Evolutionary conservation across 30 jellyfish, hydroid and myxozoan species (phyloP).

Genomic region (Sanderia malayensis): DNA sequence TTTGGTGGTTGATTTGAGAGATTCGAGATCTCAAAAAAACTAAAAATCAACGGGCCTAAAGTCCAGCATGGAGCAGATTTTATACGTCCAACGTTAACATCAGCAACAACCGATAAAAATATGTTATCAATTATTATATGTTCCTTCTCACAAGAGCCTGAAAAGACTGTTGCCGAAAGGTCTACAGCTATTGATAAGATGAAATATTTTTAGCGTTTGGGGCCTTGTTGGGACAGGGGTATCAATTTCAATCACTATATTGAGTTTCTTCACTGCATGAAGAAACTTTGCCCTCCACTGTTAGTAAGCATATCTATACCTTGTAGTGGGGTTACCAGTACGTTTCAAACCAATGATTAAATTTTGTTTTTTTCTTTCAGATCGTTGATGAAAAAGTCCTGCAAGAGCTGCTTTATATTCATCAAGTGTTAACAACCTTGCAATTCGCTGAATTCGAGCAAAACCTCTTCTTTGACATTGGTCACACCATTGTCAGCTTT

Average conservation of each 20-base stretch:
- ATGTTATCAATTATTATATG: too few relatives aligned
- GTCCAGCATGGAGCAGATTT: neutral
- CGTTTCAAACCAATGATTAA: neutral
- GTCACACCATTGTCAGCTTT: neutral
- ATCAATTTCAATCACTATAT: too few relatives aligned
- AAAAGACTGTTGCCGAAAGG: conserved; percentile 1
- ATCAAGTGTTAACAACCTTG: neutral
- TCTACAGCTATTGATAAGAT: neutral
- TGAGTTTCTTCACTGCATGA: neutral
- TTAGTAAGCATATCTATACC: neutral
- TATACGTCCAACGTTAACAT: neutral
- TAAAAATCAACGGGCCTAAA: conserved; percentile 1
- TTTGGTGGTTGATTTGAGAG: conserved; percentile 2
- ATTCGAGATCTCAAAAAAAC: neutral
- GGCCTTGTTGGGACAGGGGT: too few relatives aligned
- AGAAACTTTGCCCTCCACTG: neutral
- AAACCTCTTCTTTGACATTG: neutral
- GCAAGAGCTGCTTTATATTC: neutral
- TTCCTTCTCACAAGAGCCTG: neutral
- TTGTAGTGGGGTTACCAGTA: neutral
- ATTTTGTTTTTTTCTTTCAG: neutral
- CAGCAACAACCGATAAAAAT: neutral
- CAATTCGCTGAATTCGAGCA: neutral
- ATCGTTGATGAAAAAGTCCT: neutral
- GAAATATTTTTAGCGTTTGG: too few relatives aligned